Evolutionary conservation across 2,888 invertebrate genomes (phyloP), one percentile per base, ranked within the genome.

Genomic region (Andrena marginata): DNA sequence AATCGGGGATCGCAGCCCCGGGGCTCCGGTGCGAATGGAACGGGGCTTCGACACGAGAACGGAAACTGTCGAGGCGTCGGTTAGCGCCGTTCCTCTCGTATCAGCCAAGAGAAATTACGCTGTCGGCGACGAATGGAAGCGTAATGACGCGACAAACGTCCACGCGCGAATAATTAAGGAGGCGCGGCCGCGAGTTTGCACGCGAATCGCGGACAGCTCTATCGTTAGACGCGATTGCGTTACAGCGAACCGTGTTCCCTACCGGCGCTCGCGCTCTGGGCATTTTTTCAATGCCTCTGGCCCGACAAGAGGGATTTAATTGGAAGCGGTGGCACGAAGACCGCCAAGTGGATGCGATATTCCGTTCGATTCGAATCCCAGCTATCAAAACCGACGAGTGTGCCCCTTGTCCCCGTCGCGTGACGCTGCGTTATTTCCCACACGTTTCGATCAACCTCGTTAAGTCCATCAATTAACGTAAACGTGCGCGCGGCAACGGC

Each of bases 101-200:
- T 42, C 48, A 48, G 10, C 7, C 51, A 20, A 42, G 48, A 35
- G 64, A 64, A 74, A 84, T 80, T 73, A 29, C 72, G 16, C 64
- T 67, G 73, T 64, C 49, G 63, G 23, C 63, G 49, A 33, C 42
- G 64, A 60, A 62, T 16, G 63, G 75, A 33, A 62, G 59, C 59
- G 33, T 74, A 86, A 81, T 62, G 35, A 65, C 70, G 33, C 65
- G 69, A 84, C 64, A 56, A 77, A 63, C n/a, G 65, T 29, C 72
- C 23, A 49, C 77, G 48, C 35, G 51, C 31, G 26, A 71, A 54
- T 76, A 78, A 86, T 80, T 77, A 80, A 80, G 31, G 51, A 68
- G 60, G 56, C 59, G 60, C 64, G 63, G 64, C 29, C 51, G 20
- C 31, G 60, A 72, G 63, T 75, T 63, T 29, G 64, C 16, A 26